Base-by-base conservation (phyloP, 37 sponge, comb jelly and placozoan genomes). In the Oopsacas minuta region DNA sequence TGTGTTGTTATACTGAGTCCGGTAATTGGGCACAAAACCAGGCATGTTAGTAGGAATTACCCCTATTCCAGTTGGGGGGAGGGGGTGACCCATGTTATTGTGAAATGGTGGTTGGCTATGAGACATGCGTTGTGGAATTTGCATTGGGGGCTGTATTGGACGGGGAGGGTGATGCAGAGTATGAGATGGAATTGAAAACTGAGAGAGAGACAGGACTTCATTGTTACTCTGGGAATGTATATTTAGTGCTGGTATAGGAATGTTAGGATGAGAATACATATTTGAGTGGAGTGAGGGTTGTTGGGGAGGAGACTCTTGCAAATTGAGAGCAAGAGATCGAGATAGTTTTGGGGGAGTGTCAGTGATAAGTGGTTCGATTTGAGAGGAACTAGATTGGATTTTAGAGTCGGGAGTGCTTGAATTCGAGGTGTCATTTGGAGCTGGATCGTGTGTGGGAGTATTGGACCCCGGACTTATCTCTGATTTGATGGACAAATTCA, bases 371-470 rank as follows among this genome's bases (percentile, higher is more conserved):
- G 30, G 75, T 3, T 61, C 75, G 22, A 34, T 61, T 10, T 32
- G 75, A 25, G 75, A 61, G 30, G 75, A 61, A 61, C 5, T 61
- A n/a, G 75, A 61, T 32, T 61, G 75, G 75, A 61, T 61, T 61
- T 61, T 61, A 61, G 75, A 61, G 28, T 61, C 75, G 30, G 75
- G 75, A 61, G 75, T 61, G 75, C 75, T 61, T 3, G 75, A 61
- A 34, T 61, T 61, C 3, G 75, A 61, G 1, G 75, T 61, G 75
- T 61, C 75, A 12, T 61, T 61, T 34, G 30, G 20, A 20, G 75
- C 28, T 25, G 30, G 28, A 34, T 61, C 75, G 28, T 61, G 20
- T 32, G 75, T 61, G 28, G 75, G 75, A 5, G 75, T 61, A 34
- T 61, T n/a, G 28, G 75, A 61, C 5, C 75, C 30, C 1, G 75